Percentiles rank a stretch among this genome's conserved stretches.
phyloP scores from a whole-genome alignment of 2,113 vertebrate genomes.

The Pelecanoides urinatrix region DNA sequence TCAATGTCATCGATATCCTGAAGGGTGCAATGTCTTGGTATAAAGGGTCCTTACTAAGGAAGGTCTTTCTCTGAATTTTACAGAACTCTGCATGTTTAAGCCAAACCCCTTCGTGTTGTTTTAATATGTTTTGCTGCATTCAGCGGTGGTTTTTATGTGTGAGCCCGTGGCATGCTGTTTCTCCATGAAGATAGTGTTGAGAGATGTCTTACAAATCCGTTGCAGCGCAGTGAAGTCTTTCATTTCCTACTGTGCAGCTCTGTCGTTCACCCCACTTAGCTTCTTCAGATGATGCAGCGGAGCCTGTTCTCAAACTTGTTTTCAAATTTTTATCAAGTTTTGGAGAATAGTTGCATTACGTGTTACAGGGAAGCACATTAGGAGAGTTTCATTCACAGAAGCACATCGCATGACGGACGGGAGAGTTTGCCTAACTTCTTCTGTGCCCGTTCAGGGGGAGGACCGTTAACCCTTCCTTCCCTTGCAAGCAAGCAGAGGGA shows the following conservation, averaged over 20 bases:
- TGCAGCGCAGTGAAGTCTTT: not conserved
- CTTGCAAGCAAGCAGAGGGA: not conserved
- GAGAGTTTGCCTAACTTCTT: not conserved
- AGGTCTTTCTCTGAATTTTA: not conserved
- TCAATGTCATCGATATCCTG: not conserved
- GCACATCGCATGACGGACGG: accelerated
- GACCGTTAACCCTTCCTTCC: not conserved
- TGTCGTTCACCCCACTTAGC: not conserved
- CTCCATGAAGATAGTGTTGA: not conserved
- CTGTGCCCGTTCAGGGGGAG: not conserved
- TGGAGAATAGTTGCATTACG: not conserved
- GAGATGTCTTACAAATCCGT: constrained; percentile 18
- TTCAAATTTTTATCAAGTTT: not conserved
- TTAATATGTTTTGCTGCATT: not conserved
- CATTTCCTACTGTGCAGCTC: not conserved
- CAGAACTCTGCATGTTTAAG: not conserved
- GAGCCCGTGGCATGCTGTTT: not conserved
- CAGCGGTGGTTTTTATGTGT: not conserved
- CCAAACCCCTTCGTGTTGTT: not conserved
- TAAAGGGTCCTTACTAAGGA: not conserved
- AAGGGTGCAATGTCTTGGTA: not conserved
- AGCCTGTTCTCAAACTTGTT: not conserved
- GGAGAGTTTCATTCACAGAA: not conserved
- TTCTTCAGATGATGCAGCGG: not conserved
- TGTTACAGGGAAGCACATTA: not conserved